Evolutionary conservation across 2,113 vertebrate species (phyloP), one percentile per base, ranked within the genome.

Genomic region (Cephalopholis sonnerati): DNA sequence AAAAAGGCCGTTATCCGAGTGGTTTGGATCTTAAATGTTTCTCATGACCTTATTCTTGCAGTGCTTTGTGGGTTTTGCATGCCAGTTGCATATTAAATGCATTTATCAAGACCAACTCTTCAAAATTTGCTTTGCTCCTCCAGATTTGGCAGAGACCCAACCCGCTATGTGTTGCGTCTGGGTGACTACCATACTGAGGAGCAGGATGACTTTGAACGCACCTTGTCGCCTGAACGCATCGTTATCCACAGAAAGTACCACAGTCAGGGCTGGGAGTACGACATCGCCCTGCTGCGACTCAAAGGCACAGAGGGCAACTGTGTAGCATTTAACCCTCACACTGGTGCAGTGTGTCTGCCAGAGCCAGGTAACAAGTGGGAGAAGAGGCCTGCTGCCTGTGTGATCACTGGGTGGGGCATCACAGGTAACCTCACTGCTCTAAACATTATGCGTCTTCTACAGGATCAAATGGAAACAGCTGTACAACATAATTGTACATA

Each of bases 341-440:
- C 96, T 9, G 93, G 93, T n/a, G 94, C 97, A 0, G 87, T 96
- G 79, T 98, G 97, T 92, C 92, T 98, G 70, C 97, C 96, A 0
- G 64, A 88, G 72, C 39, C 65, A 2, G 82, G 87, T 5, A 79
- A 48, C 75, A 93, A 25, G 82, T 57, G 64, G 85, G 84, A 87
- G 76, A 94, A 90, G 80, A 93, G 92, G 41, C 94, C 93, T 3
- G 77, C 91, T 1, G 92, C 95, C 51, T 98, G 97, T 69, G 90
- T 97, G 76, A 97, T 98, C 84, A 97, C 97, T 0, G 97, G 96
- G 75, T 98, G 97, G 97, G 96, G 97, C 61, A 93, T 97, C 83
- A 97, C 97, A 93, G 97, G 97, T 97, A 81, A 25, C 9, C 1
- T 20, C 25, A 36, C 46, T 46, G 72, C 61, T 48, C 32, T 13